These are phyloP conservation scores for Todus mexicanus DNA, from an alignment of 2,797 vertebrate genomes.

Conservation along the genomic window DNA sequence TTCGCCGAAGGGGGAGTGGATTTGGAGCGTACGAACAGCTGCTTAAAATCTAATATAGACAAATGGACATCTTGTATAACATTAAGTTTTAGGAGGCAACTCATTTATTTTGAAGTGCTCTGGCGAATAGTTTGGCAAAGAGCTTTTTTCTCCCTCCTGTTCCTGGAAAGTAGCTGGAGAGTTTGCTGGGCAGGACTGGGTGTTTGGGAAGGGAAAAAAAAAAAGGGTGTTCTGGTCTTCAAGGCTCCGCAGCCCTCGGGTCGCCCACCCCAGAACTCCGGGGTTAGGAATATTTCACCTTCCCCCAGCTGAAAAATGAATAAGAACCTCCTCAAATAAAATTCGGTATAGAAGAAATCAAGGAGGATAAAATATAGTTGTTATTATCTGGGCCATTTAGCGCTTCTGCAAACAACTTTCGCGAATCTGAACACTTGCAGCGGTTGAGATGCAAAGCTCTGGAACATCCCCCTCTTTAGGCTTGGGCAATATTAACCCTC, in stretches of 20 bases:
- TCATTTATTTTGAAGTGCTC: conserved; percentile 49
- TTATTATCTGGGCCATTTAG: not conserved
- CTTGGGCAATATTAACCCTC: not conserved
- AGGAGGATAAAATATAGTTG: not conserved
- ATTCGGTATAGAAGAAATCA: accelerated
- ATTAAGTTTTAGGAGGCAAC: conserved; percentile 63
- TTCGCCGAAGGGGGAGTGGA: not conserved
- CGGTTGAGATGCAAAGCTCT: not conserved
- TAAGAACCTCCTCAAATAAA: not conserved
- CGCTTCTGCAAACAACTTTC: not conserved
- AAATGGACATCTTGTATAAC: conserved; percentile 58
- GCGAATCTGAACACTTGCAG: not conserved
- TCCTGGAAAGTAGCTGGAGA: conserved; percentile 10
- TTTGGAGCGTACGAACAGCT: conserved; percentile 35
- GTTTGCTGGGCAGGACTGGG: not conserved
- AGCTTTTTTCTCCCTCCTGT: not conserved
- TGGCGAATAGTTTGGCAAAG: conserved; percentile 29
- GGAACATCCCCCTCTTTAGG: not conserved
- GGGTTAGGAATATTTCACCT: not conserved
- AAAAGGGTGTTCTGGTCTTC: not conserved
- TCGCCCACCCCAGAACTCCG: not conserved
- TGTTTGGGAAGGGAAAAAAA: not conserved
- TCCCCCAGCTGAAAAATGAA: not conserved
- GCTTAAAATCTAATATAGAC: conserved; percentile 54
- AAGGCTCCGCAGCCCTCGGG: not conserved